Base-by-base conservation (phyloP, 2,113 vertebrate genomes). In the Naja naja region DNA sequence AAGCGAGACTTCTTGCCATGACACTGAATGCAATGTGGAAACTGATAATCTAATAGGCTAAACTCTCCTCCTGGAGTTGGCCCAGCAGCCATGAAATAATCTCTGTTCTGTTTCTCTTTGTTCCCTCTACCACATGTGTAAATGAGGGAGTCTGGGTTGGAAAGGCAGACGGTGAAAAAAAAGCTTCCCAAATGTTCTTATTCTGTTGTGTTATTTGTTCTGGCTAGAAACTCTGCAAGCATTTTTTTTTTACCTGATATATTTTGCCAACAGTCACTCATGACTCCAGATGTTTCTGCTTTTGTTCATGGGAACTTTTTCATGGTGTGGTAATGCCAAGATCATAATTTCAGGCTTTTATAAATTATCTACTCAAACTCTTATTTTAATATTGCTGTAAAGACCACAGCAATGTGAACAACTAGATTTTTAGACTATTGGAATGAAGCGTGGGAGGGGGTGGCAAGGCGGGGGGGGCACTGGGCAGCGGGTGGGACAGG, bases 261-360 rank as follows among this genome's bases (percentile, higher is more conserved):
- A 95, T 95, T 95, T 96, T 97, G 97, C 95, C 97, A 97, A 94
- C 94, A 95, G 94, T 89, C 95, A 96, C 96, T 95, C 95, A 93
- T 92, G 95, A 96, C 95, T 96, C 95, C 97, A 98, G 97, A 98
- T 97, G 97, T 96, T 98, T 97, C 95, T 96, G 96, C 95, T 98
- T 98, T 97, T 94, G 95, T 97, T 96, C 95, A 94, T 0, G n/a
- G 91, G 96, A 97, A 95, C 95, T 97, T 96, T 95, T 96, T 97
- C 95, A 96, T 92, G 94, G 92, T 94, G 94, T 91, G 92, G 94
- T 53, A 85, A 94, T 91, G 96, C 97, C 97, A 97, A 97, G 94
- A 96, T 93, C 96, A 91, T 95, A 96, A 96, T 96, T 97, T 96
- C 93, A 94, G 95, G 95, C 96, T 95, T 39, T 81, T 93, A 94